These are phyloP conservation scores for Lacerta agilis DNA, from an alignment of 2,797 vertebrate species.

Conservation along the genomic window DNA sequence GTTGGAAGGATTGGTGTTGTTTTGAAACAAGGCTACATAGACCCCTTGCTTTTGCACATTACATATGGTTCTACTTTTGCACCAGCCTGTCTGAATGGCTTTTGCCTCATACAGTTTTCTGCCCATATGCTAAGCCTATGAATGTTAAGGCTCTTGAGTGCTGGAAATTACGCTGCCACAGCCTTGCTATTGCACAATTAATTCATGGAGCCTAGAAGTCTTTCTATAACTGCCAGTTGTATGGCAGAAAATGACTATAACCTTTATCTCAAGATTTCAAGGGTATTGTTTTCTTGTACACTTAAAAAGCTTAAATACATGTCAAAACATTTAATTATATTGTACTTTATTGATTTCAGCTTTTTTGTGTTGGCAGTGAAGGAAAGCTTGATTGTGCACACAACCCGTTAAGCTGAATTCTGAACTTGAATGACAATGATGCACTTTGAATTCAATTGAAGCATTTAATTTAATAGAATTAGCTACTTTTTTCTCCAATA, in stretches of 20 bases:
- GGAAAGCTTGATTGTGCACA: neutral
- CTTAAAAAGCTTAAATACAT: slow-evolving; percentile 28
- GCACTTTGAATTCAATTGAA: slow-evolving; percentile 37
- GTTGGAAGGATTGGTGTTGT: neutral
- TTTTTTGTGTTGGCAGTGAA: neutral
- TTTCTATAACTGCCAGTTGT: neutral
- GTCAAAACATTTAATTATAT: neutral
- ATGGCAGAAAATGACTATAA: slow-evolving; percentile 1
- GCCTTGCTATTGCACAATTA: slow-evolving; percentile 13
- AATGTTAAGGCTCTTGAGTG: slow-evolving; percentile 1
- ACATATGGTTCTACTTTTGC: neutral
- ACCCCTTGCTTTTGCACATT: neutral
- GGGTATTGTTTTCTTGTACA: slow-evolving; percentile 1
- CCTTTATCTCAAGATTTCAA: slow-evolving; percentile 20
- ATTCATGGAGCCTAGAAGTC: slow-evolving; percentile 7
- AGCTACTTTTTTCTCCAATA: neutral
- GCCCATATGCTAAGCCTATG: neutral
- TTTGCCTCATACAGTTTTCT: slow-evolving; percentile 6
- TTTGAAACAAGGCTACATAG: slow-evolving; percentile 16
- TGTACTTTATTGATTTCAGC: neutral
- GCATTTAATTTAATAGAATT: neutral
- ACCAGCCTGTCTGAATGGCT: neutral
- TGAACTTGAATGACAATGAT: slow-evolving; percentile 7
- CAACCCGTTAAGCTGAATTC: neutral
- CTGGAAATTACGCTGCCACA: slow-evolving; percentile 12